Evolutionary conservation across 1,140 invertebrate genomes (phyloP).

Genomic region (Microplitis mediator): DNA sequence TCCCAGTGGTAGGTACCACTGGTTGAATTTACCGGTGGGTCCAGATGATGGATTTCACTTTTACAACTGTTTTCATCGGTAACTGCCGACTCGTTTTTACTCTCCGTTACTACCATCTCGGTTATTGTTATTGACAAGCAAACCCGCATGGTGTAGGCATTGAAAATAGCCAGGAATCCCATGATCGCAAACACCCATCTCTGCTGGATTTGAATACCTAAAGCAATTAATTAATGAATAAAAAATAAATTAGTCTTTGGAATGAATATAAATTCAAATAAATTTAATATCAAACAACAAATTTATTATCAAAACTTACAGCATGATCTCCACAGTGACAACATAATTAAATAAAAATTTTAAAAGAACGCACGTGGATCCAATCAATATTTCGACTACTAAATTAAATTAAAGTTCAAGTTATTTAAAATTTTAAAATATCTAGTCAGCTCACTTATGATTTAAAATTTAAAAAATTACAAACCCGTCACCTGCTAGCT

Average conservation of each 20-base stretch:
- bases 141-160: conserved; percentile 87
- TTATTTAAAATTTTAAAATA: background rate
- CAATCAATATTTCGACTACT: background rate
- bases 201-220: conserved; percentile 61
- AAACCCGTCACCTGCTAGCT: conserved; percentile 8
- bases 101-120: conserved; percentile 72
- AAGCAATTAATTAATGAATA: background rate
- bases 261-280: background rate
- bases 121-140: conserved; percentile 90
- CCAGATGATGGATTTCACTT: conserved; percentile 36
- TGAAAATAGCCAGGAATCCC: conserved; percentile 84
- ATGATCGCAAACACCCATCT: conserved; percentile 80
- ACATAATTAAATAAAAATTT: conserved; percentile 33
- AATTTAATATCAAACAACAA: too few species aligned
- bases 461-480: background rate
- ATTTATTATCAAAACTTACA: conserved; percentile 40
- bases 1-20: conserved; percentile 65
- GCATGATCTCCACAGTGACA: conserved; percentile 41
- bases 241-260: background rate
- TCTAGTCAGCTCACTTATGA: background rate
- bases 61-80: conserved; percentile 51
- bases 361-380: background rate
- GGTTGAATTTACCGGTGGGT: conserved; percentile 33
- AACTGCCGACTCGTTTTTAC: conserved; percentile 39
- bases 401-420: background rate